Evolutionary conservation across 2,113 vertebrate genomes (phyloP).

Genomic region (Calidris pygmaea): DNA sequence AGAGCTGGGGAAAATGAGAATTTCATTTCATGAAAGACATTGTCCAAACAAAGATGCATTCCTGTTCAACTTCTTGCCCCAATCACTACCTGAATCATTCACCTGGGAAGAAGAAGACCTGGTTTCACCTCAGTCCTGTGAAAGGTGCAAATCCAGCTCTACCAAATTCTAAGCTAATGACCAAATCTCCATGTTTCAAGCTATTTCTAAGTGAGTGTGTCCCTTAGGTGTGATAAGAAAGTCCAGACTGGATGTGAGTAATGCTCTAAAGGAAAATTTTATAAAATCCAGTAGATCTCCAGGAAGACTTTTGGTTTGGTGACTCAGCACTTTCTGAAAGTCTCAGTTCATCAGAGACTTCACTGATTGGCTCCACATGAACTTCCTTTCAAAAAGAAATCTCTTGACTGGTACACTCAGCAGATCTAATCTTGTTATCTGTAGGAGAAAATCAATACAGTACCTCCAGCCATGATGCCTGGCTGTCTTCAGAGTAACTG

Average conservation of each 20-base stretch:
- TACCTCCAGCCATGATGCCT: constrained; percentile 30
- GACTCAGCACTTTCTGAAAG: constrained; percentile 36
- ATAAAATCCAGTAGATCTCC: not conserved
- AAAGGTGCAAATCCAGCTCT: not conserved
- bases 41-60: not conserved
- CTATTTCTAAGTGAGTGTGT: not conserved
- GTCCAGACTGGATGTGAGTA: not conserved
- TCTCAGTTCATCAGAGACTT: not conserved
- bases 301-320: not conserved
- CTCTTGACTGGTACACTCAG: not conserved
- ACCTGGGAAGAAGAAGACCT: not conserved
- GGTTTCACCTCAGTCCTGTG: not conserved
- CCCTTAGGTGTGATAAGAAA: not conserved
- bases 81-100: not conserved
- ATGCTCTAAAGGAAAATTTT: not conserved
- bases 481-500: constrained; percentile 8
- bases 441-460: constrained; percentile 28
- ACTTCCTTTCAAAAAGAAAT: constrained; percentile 27
- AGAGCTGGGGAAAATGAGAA: not conserved
- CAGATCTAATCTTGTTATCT: constrained; percentile 38
- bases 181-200: not conserved
- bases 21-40: not conserved
- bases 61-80: not conserved
- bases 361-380: constrained; percentile 14
- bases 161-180: not conserved